Conservation (phyloP, 2,113 vertebrate genomes). For the Brienomyrus longianalis region DNA sequence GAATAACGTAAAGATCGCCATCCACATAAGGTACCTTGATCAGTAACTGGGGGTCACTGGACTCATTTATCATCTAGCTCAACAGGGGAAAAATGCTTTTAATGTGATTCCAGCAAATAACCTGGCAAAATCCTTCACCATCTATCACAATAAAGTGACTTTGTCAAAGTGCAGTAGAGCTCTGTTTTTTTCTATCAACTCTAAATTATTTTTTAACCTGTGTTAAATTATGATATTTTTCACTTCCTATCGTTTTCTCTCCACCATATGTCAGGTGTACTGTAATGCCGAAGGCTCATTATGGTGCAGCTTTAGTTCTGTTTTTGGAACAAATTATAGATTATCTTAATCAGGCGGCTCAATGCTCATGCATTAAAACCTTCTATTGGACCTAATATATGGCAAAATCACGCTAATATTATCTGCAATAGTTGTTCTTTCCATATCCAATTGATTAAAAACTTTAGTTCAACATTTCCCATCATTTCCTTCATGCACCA, state of each 20-base stretch:
- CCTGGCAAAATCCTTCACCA: not conserved
- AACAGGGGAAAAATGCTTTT: conserved; percentile 2
- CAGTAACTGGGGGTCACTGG: not conserved
- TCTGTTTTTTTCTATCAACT: not conserved
- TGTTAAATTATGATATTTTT: not conserved
- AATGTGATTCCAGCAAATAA: conserved; percentile 12
- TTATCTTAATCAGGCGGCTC: not conserved
- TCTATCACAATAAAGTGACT: conserved; percentile 16
- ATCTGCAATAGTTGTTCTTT: not conserved
- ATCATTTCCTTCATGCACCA: not conserved
- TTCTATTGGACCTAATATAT: not conserved
- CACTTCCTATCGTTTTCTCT: not conserved
- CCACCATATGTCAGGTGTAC: not conserved
- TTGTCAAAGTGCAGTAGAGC: conserved; percentile 10
- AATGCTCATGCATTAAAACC: not conserved
- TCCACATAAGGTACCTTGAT: not conserved
- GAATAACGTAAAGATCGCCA: not conserved
- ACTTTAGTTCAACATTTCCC: not conserved
- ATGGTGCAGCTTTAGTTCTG: not conserved
- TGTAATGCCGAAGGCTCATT: not conserved
- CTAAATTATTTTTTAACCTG: conserved; percentile 6
- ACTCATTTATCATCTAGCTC: not conserved
- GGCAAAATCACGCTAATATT: not conserved
- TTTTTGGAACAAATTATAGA: not conserved
- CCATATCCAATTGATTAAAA: not conserved